Percentiles rank a stretch among this genome's conserved stretches.
These are phyloP conservation scores for Drosophila greeni DNA, from an alignment of 2,888 invertebrate genomes.

Conservation along the genomic window DNA sequence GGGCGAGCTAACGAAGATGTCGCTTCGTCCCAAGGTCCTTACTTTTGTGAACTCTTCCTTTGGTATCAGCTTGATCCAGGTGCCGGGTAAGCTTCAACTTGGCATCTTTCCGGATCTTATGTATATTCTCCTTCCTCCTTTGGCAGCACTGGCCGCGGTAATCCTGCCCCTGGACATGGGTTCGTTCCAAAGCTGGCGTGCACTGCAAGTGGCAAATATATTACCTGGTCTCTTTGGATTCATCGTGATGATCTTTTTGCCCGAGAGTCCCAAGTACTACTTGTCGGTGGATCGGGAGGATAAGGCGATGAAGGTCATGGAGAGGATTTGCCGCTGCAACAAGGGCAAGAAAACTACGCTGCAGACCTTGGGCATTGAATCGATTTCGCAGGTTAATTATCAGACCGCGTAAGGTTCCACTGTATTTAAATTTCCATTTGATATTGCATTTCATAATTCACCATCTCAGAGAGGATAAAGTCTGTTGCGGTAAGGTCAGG, in stretches of 20 bases:
- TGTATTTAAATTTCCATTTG: no score
- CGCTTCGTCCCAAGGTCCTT: conserved; percentile 34
- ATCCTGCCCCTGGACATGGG: conserved; percentile 12
- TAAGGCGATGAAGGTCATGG: conserved; percentile 29
- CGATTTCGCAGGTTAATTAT: conserved; percentile 16
- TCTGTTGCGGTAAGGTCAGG: background rate
- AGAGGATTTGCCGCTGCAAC: conserved; percentile 37
- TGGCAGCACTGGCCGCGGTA: conserved; percentile 5
- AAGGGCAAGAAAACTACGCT: conserved; percentile 22
- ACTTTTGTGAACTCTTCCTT: conserved; percentile 25
- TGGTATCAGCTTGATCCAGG: conserved; percentile 13
- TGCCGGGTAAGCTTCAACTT: conserved; percentile 31
- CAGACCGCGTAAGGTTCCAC: conserved; percentile 1
- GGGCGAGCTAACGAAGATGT: conserved; percentile 28
- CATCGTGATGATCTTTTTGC: conserved; percentile 13
- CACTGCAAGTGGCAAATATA: conserved; percentile 10
- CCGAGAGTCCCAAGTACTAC: conserved; percentile 47
- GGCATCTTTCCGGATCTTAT: background rate
- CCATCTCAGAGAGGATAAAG: background rate
- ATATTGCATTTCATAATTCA: background rate
- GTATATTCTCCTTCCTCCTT: background rate
- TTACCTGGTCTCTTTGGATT: conserved; percentile 19
- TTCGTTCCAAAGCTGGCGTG: conserved; percentile 32
- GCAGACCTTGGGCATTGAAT: conserved; percentile 26
- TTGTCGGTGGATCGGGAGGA: conserved; percentile 7